Evolutionary conservation across 2,888 invertebrate species (phyloP), one percentile per base, ranked within the genome.

Genomic region (Trachelus troglodyta): DNA sequence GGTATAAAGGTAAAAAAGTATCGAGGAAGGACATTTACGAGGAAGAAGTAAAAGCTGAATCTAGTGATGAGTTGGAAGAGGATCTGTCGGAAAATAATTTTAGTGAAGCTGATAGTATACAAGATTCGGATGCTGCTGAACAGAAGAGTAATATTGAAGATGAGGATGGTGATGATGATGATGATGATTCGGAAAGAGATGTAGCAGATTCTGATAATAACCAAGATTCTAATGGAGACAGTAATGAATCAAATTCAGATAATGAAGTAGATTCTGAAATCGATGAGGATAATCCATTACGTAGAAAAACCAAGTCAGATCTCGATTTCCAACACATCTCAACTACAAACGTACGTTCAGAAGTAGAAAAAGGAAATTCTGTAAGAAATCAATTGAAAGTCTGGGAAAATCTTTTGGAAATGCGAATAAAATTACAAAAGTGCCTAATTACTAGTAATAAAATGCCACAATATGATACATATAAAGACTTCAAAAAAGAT

Each of bases 381-480:
- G 95, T 96, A 0, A 93, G 94, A 87, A 95, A 94, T 85, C 96
- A 96, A 88, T 89, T 96, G 37, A 92, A 93, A 69, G 88, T 97
- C 1, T 98, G 97, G 97, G 98, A 98, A 90, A 95, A 94, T 77
- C 90, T 98, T 6, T 90, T 98, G 34, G 98, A 98, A 92, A 93
- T 95, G 89, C 94, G 98, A 83, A 98, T 98, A 85, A 96, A 96
- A 88, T 91, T 98, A 34, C 98, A 98, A 90, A 96, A 97, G 90
- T 94, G 96, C 86, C 90, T 98, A 76, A 92, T 94, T 73, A 93
- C 94, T 23, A 94, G 95, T 0, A 98, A 98, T 91, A 95, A 95
- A 89, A 93, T 98, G 92, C 98, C 98, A 0, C 94, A 96, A 84
- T 89, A 92, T 33, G 93, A 94, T 11, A 89, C 88, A 11, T 94